Base-by-base conservation (phyloP, 2,888 invertebrate genomes). In the Eupithecia subumbrata region DNA sequence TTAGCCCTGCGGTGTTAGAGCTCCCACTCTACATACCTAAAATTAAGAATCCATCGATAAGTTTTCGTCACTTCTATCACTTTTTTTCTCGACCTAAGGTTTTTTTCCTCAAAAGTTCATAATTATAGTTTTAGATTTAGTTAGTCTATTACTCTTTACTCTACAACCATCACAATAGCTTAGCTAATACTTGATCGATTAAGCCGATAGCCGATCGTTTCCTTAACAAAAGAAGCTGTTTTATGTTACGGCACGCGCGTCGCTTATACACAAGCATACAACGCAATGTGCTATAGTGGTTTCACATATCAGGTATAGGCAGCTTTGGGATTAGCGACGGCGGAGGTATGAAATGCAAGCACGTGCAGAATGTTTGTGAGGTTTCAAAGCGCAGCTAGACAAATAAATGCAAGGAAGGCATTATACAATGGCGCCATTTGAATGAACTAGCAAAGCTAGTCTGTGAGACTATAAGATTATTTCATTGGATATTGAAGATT, bases 231-330 rank as follows among this genome's bases (percentile, higher is more conserved):
- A 90, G 92, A 87, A 90, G 88, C 90, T 92, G 88, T 89, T 94
- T 92, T 90, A 93, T 94, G 92, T 92, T 87, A 82, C 84, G 87
- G 91, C 94, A 94, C 93, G 94, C 88, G 88, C 89, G 85, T 88
- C 88, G 83, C 85, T 87, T 89, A 86, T 84, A 85, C 76, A 78
- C 72, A 79, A 74, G 72, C 75, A 73, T 78, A 67, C 40, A 43
- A 67, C 37, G 40, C 67, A 67, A 40, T 67, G 67, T 67, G 40
- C 74, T 76, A 77, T 76, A 78, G 79, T 69, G 77, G 76, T 79
- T 79, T 79, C 76, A 73, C 78, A 77, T 78, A 78, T 76, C 75
- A 70, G 40, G 74, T 75, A 66, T 75, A 67, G 71, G 72, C 75
- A 78, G 73, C 73, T 73, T 77, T 64, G 37, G 78, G 78, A 81